phyloP scores from a whole-genome alignment of 1,140 invertebrate species.

The Drosophila bipectinata region DNA sequence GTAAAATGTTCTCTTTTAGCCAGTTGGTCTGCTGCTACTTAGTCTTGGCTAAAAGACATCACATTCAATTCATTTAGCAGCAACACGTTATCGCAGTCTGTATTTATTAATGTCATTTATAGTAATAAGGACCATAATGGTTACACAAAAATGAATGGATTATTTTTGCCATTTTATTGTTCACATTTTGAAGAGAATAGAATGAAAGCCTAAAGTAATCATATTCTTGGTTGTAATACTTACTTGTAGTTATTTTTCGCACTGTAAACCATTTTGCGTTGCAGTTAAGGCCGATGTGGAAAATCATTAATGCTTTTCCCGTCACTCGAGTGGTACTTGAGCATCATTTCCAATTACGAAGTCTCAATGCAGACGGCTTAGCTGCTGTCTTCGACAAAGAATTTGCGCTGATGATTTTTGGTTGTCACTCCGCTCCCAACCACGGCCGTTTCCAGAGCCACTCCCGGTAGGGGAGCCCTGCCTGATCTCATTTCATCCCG shows the following conservation, averaged over 20 bases:
- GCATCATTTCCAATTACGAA: conserved; percentile 74
- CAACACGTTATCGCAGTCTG: conserved; percentile 57
- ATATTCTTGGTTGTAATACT: neutral
- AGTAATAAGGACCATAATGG: conserved; percentile 7
- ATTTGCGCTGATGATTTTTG: conserved; percentile 51
- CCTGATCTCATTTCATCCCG: conserved; percentile 17
- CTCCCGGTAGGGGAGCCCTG: neutral
- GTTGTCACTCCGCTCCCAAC: conserved; percentile 5
- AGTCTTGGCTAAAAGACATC: conserved; percentile 57
- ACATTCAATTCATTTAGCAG: conserved; percentile 68
- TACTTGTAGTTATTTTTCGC: neutral
- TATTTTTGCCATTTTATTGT: neutral
- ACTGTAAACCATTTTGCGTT: conserved; percentile 17
- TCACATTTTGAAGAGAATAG: neutral
- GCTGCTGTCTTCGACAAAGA: conserved; percentile 25
- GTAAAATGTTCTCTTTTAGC: conserved; percentile 25
- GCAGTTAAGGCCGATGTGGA: conserved; percentile 23
- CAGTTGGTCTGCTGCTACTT: conserved; percentile 28
- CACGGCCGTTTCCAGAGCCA: neutral
- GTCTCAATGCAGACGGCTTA: conserved; percentile 33
- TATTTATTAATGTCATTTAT: conserved; percentile 38
- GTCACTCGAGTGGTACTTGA: conserved; percentile 60
- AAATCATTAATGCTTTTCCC: conserved; percentile 63
- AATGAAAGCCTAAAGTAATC: neutral
- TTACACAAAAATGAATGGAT: conserved; percentile 10